Evolutionary conservation across 2,888 invertebrate species (phyloP).

Genomic region (Heliothis peltigera): DNA sequence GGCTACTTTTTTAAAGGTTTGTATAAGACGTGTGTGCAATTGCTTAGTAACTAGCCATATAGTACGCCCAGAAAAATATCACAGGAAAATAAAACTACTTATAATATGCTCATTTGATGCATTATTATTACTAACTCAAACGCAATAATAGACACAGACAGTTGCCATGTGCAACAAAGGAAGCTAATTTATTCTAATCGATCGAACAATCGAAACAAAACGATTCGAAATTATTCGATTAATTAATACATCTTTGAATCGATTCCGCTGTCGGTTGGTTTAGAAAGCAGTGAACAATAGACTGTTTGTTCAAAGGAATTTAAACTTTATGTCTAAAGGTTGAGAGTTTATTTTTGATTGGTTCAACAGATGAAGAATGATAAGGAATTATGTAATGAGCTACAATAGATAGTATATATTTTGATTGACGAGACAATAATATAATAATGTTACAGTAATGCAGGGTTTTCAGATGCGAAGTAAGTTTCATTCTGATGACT

Average conservation of each 20-base stretch:
- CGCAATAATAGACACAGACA: conserved; percentile 8
- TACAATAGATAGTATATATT: conserved; percentile 31
- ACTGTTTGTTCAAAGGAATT: conserved; percentile 13
- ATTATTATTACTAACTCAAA: conserved; percentile 20
- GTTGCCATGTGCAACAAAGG: conserved; percentile 42
- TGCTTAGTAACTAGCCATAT: too few species aligned
- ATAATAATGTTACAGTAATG: conserved; percentile 4
- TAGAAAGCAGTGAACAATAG: conserved; percentile 60
- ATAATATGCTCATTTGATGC: background rate
- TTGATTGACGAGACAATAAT: conserved; percentile 47
- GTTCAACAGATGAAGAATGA: conserved; percentile 8
- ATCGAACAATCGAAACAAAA: conserved; percentile 42
- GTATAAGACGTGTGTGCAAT: too few species aligned
- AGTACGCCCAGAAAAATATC: too few species aligned
- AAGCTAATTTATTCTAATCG: conserved; percentile 44
- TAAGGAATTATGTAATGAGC: conserved; percentile 40
- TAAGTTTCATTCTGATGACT: conserved; percentile 13
- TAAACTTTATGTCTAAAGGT: background rate
- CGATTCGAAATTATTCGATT: conserved; percentile 57
- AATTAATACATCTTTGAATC: conserved; percentile 61
- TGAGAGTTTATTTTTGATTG: conserved; percentile 13
- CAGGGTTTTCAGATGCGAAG: conserved; percentile 27
- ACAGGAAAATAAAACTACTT: too few species aligned
- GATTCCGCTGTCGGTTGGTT: conserved; percentile 50
- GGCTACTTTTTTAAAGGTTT: too few species aligned